phyloP scores from a whole-genome alignment of 2,113 vertebrate genomes.

The Noturus placidus region DNA sequence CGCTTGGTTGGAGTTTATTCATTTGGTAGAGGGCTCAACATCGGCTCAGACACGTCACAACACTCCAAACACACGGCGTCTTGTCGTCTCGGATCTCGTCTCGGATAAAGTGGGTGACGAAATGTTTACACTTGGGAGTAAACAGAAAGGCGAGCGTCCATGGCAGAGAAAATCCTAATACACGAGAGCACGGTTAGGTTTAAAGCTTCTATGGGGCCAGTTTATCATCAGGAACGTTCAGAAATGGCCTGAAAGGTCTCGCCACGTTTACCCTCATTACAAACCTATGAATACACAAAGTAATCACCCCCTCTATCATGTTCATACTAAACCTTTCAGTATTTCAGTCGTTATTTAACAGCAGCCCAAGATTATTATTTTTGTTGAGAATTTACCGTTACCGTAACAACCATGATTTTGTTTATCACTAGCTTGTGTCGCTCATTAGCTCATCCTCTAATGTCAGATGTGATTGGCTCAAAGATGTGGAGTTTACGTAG shows the following conservation, averaged over 20 bases:
- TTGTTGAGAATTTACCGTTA: not conserved
- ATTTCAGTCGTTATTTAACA: too few species aligned
- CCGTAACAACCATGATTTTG: not conserved
- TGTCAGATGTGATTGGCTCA: not conserved
- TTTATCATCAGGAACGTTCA: not conserved
- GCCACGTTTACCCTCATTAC: not conserved
- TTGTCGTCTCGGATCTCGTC: not conserved
- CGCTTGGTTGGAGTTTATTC: not conserved
- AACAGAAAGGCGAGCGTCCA: not conserved
- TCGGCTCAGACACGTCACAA: not conserved
- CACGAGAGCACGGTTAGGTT: not conserved
- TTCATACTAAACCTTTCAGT: not conserved
- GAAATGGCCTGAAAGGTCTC: not conserved
- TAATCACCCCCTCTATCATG: not conserved
- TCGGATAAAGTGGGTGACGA: not conserved
- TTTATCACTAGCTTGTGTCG: not conserved
- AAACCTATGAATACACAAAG: not conserved
- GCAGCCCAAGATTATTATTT: not conserved
- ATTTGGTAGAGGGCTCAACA: too few species aligned
- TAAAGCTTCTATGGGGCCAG: not conserved
- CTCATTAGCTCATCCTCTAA: not conserved
- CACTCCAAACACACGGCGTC: not conserved
- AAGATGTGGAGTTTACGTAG: not conserved
- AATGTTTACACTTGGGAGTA: not conserved
- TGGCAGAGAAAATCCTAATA: not conserved